Conservation (phyloP, 2,888 invertebrate species). For the Nineta flava region DNA sequence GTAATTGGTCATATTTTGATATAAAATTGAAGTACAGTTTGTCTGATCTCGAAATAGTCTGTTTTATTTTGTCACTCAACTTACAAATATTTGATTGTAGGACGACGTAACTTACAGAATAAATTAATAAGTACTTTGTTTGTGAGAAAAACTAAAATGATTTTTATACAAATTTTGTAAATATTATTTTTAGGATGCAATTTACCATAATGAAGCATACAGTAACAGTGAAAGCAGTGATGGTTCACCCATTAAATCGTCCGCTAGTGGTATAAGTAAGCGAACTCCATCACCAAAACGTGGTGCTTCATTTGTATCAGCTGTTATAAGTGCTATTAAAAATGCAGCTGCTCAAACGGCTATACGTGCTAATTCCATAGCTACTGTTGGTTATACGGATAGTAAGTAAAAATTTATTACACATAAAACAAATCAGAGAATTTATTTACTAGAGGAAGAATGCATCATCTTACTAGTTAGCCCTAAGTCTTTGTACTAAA, state of each 20-base stretch:
- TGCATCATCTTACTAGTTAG: too few species aligned
- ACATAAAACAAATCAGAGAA: background rate
- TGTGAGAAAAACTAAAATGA: background rate
- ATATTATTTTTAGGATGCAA: slow-evolving; percentile 35
- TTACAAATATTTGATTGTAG: background rate
- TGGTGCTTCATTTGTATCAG: slow-evolving; percentile 51
- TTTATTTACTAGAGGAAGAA: too few species aligned
- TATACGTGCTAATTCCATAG: slow-evolving; percentile 6
- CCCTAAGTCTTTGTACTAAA: too few species aligned
- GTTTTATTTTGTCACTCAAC: background rate
- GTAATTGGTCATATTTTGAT: slow-evolving; percentile 23
- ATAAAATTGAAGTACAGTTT: background rate
- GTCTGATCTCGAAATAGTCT: background rate
- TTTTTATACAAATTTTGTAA: slow-evolving; percentile 17
- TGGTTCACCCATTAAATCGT: slow-evolving; percentile 40
- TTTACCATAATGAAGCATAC: slow-evolving; percentile 65
- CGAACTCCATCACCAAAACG: slow-evolving; percentile 40
- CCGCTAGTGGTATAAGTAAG: slow-evolving; percentile 13
- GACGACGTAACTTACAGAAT: too few species aligned
- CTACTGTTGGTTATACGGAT: background rate
- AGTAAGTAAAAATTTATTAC: background rate
- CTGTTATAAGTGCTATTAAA: slow-evolving; percentile 53
- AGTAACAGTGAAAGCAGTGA: slow-evolving; percentile 58
- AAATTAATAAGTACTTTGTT: too few species aligned
- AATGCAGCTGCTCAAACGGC: slow-evolving; percentile 31